Evolutionary conservation across 2,888 invertebrate species (phyloP), one percentile per base, ranked within the genome.

Genomic region (Rotaria socialis): DNA sequence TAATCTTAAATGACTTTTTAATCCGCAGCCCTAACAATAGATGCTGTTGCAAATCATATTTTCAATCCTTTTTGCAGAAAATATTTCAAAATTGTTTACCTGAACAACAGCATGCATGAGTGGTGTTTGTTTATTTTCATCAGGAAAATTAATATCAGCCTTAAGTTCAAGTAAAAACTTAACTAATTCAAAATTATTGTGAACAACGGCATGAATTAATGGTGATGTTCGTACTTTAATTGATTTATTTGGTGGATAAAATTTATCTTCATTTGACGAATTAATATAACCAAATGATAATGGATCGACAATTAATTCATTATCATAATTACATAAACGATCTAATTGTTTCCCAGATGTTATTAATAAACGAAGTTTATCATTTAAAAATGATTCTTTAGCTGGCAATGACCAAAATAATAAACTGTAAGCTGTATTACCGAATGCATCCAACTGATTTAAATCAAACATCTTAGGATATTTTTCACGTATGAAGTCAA

Each of bases 91-190:
- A 27, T 27, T 4, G 24, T 80, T 80, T 80, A 80, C 80, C 80
- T 80, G 43, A 22, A 24, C 11, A 24, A 92, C 90, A n/a, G 93
- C 92, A 89, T 92, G 91, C n/a, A 91, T 91, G 87, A 93, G 89
- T 27, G 92, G 91, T 52, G 92, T 92, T 85, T 92, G 88, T 86
- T 91, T 91, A 87, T 91, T 89, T 88, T 92, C 92, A 89, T 93
- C 93, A 90, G 89, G 88, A 87, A 85, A 80, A 47, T 80, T 80
- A 2, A 47, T 24, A n/a, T 43, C 43, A 10, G 47, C 80, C 47
- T n/a, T n/a, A 5, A 80, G 22, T 47, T 80, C 47, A 10, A 80
- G n/a, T 47, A 80, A 47, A 80, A 80, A 80, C 47, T 80, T 80
- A 24, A 80, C 47, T 80, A 80, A 47, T 80, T 80, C 8, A 80